Evolutionary conservation across 2,797 vertebrate species (phyloP).

Genomic region (Smutsia gigantea): DNA sequence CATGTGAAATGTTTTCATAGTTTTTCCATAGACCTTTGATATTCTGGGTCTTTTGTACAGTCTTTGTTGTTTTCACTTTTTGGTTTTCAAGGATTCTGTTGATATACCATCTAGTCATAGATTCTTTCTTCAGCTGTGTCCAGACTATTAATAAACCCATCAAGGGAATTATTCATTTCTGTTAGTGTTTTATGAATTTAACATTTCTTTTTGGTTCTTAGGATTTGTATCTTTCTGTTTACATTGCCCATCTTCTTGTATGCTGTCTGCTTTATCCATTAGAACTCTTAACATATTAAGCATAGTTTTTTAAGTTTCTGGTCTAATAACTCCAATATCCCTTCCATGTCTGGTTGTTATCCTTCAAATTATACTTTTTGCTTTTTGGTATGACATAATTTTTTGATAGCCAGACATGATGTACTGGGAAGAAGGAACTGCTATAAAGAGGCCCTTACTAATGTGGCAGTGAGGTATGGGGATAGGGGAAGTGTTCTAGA

Average conservation of each 20-base stretch:
- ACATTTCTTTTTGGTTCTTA: background rate
- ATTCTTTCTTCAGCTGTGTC: background rate
- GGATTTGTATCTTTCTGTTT: background rate
- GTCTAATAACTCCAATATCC: too few species aligned
- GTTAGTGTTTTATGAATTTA: too few species aligned
- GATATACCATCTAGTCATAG: background rate
- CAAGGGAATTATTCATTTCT: too few species aligned
- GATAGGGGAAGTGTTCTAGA: background rate
- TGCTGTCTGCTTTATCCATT: background rate
- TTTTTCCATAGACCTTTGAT: background rate
- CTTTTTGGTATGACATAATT: background rate
- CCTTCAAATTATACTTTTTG: too few species aligned
- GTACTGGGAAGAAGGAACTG: background rate
- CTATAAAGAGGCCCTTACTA: background rate
- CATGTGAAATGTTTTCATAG: too few species aligned
- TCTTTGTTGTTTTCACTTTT: background rate
- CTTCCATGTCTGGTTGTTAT: too few species aligned
- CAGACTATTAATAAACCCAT: too few species aligned
- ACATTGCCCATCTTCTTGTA: too few species aligned
- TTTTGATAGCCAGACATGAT: background rate
- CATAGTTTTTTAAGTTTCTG: background rate
- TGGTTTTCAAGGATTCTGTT: background rate
- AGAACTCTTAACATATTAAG: background rate
- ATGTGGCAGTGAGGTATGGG: background rate
- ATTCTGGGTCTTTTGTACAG: background rate